These are phyloP conservation scores for Oryzias curvinotus DNA, from an alignment of 2,113 vertebrate genomes.

Conservation along the genomic window DNA sequence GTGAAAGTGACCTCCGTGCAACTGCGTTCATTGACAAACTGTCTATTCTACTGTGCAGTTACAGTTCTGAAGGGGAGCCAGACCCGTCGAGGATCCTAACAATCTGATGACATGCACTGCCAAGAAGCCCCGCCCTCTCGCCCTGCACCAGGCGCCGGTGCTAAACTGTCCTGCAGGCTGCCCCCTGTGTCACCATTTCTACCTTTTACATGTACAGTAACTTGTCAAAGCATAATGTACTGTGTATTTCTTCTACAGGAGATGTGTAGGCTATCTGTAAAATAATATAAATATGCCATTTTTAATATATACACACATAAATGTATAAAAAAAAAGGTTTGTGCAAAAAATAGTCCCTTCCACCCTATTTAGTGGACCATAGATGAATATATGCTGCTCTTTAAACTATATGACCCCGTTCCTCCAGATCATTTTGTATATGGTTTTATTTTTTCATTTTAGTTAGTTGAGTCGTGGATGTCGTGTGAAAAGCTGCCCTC, in stretches of 20 bases:
- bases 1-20: too few relatives aligned
- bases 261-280: slow-evolving; percentile 86
- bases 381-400: slow-evolving; percentile 85
- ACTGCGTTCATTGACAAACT: too few relatives aligned
- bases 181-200: slow-evolving; percentile 72
- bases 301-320: slow-evolving; percentile 73
- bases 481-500: slow-evolving; percentile 49
- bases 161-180: slow-evolving; percentile 68
- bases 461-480: slow-evolving; percentile 59
- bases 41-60: slow-evolving; percentile 38
- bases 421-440: slow-evolving; percentile 83
- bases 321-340: slow-evolving; percentile 85
- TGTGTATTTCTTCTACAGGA: slow-evolving; percentile 90
- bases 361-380: slow-evolving; percentile 81
- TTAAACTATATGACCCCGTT: slow-evolving; percentile 73
- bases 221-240: slow-evolving; percentile 84
- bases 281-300: slow-evolving; percentile 94
- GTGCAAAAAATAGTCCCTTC: slow-evolving; percentile 79
- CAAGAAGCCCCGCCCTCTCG: slow-evolving; percentile 69
- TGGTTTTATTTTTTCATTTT: slow-evolving; percentile 79
- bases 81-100: slow-evolving; percentile 46
- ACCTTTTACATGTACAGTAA: slow-evolving; percentile 91
- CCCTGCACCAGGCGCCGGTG: slow-evolving; percentile 65
- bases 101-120: slow-evolving; percentile 73
- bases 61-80: slow-evolving; percentile 56